These are phyloP conservation scores for Mycalesis mineus DNA, from an alignment of 2,888 invertebrate species.

Conservation along the genomic window DNA sequence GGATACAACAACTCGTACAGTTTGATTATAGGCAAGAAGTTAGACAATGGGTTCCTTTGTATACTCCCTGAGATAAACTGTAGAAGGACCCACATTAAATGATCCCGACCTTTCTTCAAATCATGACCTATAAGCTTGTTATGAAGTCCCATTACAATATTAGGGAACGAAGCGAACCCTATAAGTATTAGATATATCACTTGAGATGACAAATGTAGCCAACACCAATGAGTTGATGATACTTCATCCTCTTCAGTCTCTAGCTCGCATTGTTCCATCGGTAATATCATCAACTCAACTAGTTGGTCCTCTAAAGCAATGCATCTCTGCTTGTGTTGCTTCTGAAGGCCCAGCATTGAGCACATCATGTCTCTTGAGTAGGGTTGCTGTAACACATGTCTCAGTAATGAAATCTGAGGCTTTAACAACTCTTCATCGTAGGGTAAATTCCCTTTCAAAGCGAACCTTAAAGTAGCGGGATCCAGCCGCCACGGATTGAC, in stretches of 20 bases:
- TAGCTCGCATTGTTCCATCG: constrained; percentile 94
- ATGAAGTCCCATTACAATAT: constrained; percentile 92
- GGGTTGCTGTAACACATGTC: constrained; percentile 95
- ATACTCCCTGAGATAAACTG: constrained; percentile 98
- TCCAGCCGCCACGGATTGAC: constrained; percentile 97
- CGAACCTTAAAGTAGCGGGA: constrained; percentile 84
- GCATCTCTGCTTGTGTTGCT: constrained; percentile 93
- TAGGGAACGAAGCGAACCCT: constrained; percentile 95
- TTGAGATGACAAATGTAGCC: constrained; percentile 96
- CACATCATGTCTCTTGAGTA: constrained; percentile 98
- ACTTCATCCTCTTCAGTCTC: constrained; percentile 79
- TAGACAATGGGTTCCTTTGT: constrained; percentile 92
- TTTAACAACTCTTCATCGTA: constrained; percentile 92
- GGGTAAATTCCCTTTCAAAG: constrained; percentile 85
- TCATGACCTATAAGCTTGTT: constrained; percentile 89
- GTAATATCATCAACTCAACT: constrained; percentile 92
- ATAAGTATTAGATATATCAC: constrained; percentile 96
- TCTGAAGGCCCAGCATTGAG: constrained; percentile 94
- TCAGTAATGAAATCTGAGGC: constrained; percentile 91
- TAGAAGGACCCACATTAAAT: constrained; percentile 98
- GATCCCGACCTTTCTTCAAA: constrained; percentile 93
- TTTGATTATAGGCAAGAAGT: constrained; percentile 92
- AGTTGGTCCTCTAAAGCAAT: constrained; percentile 94
- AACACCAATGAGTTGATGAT: constrained; percentile 87
- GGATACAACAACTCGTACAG: constrained; percentile 95